phyloP scores from a whole-genome alignment of 2,797 vertebrate genomes.

The Bradypodion pumilum region DNA sequence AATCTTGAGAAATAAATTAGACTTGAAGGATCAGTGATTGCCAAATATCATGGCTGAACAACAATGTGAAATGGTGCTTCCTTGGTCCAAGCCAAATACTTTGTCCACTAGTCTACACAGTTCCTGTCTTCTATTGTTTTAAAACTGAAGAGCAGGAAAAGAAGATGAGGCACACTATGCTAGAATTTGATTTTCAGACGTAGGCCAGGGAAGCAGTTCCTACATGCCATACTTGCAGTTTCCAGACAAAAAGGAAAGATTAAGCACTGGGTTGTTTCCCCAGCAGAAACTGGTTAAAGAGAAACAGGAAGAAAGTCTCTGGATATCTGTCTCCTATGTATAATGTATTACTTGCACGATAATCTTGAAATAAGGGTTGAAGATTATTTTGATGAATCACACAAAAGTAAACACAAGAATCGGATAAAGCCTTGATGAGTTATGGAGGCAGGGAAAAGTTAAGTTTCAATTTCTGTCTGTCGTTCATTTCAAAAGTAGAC shows the following conservation, averaged over 20 bases:
- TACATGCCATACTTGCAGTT: background rate
- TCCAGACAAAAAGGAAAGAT: background rate
- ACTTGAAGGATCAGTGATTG: background rate
- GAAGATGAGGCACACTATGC: slow-evolving; percentile 27
- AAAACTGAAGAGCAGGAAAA: background rate
- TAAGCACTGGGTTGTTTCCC: background rate
- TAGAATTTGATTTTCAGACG: slow-evolving; percentile 54
- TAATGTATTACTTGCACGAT: background rate
- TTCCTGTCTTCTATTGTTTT: slow-evolving; percentile 46
- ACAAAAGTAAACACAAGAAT: slow-evolving; percentile 38
- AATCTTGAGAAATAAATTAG: background rate
- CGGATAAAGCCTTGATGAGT: too few species aligned
- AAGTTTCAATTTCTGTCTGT: background rate
- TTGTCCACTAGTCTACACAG: background rate
- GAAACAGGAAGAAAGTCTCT: background rate
- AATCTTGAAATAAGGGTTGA: slow-evolving; percentile 41
- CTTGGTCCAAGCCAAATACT: background rate
- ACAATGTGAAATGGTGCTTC: background rate
- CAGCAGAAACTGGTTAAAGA: background rate
- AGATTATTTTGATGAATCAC: slow-evolving; percentile 41
- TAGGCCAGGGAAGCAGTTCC: background rate
- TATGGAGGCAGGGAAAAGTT: too few species aligned
- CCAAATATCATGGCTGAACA: background rate
- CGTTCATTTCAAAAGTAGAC: background rate
- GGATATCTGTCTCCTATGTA: background rate